These are phyloP conservation scores for Pristiophorus japonicus DNA, from an alignment of 2,113 vertebrate genomes.

Conservation along the genomic window DNA sequence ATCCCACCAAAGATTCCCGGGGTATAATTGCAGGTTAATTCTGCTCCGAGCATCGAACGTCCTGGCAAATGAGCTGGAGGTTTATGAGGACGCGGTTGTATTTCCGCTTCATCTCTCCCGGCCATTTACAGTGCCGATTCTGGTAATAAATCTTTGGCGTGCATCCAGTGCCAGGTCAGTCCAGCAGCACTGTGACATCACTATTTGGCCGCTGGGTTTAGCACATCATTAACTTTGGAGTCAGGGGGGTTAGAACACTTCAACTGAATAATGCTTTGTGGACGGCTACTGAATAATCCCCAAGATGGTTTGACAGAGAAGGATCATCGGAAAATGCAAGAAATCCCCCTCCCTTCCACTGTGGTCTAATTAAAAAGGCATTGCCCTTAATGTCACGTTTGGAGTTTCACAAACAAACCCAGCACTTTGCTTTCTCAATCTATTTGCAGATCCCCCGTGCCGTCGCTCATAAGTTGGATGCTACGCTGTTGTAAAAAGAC, in stretches of 20 bases:
- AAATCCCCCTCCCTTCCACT: not conserved
- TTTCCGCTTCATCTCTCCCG: no score
- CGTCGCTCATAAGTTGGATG: not conserved
- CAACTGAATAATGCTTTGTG: not conserved
- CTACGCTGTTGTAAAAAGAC: not conserved
- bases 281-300: not conserved
- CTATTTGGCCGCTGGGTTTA: not conserved
- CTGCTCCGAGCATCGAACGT: not conserved
- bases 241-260: conserved; percentile 4
- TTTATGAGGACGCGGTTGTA: not conserved
- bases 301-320: not conserved
- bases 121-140: not conserved
- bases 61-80: not conserved
- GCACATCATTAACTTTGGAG: conserved; percentile 1
- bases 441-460: not conserved
- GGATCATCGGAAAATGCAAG: not conserved
- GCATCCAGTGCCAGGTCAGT: not conserved
- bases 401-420: not conserved
- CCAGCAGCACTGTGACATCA: not conserved
- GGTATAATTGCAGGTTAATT: not conserved
- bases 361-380: not conserved
- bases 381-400: not conserved
- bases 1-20: not conserved
- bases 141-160: no score
- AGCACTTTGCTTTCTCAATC: not conserved